Percentiles rank a stretch among this genome's conserved stretches.
phyloP scores from a whole-genome alignment of 2,113 vertebrate species.

The Oreocharis arfaki region DNA sequence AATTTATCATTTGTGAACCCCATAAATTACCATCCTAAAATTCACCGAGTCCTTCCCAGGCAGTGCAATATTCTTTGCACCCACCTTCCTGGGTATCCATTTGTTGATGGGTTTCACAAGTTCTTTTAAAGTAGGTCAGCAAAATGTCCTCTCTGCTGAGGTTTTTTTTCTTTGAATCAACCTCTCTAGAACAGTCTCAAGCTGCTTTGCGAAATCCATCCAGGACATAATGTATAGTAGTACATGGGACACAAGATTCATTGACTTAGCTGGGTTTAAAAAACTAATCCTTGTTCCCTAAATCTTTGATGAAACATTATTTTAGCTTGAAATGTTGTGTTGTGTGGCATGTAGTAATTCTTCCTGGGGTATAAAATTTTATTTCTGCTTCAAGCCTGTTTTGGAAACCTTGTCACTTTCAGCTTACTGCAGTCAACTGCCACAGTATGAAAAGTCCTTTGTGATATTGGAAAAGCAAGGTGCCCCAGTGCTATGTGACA shows the following conservation, averaged over 20 bases:
- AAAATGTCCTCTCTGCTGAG: not conserved
- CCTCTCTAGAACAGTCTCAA: not conserved
- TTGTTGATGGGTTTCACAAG: not conserved
- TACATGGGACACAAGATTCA: conserved; percentile 29
- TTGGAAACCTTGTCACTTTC: conserved; percentile 19
- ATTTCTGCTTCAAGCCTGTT: conserved; percentile 39
- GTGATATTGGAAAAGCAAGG: not conserved
- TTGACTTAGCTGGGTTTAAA: conserved; percentile 33
- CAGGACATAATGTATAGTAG: not conserved
- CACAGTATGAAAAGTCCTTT: not conserved
- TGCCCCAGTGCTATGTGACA: not conserved
- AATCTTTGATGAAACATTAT: conserved; percentile 60
- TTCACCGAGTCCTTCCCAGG: not conserved
- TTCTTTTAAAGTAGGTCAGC: not conserved
- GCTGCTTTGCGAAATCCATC: not conserved
- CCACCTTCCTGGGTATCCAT: not conserved
- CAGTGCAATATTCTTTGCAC: not conserved
- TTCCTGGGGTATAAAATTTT: conserved; percentile 45
- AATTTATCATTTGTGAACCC: not conserved
- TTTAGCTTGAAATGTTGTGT: conserved; percentile 44
- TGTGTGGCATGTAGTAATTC: conserved; percentile 31
- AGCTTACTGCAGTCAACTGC: not conserved
- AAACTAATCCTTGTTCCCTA: conserved; percentile 51
- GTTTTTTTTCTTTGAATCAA: not conserved
- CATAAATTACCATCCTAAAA: not conserved